These are phyloP conservation scores for Botia kubotai DNA, from an alignment of 2,797 vertebrate species.

Conservation along the genomic window DNA sequence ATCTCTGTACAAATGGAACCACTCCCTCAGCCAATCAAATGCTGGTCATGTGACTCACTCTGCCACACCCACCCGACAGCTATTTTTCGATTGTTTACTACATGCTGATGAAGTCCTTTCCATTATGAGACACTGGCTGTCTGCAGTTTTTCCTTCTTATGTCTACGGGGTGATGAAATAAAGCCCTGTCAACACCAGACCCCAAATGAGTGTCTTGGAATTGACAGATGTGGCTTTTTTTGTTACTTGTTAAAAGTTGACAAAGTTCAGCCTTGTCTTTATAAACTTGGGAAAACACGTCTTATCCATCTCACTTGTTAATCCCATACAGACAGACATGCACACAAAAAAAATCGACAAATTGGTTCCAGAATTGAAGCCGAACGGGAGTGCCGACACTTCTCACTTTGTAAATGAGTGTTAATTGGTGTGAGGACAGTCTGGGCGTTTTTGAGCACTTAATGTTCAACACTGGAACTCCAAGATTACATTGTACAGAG, in stretches of 20 bases:
- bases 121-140: conserved; percentile 23
- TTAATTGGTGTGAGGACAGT: conserved; percentile 49
- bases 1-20: not conserved
- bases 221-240: not conserved
- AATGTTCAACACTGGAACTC: conserved; percentile 24
- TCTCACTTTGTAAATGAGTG: conserved; percentile 44
- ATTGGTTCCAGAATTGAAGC: conserved; percentile 26
- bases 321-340: conserved; percentile 32
- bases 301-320: conserved; percentile 32
- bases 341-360: conserved; percentile 30
- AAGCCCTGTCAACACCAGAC: conserved; percentile 38
- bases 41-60: conserved; percentile 5
- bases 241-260: conserved; percentile 39
- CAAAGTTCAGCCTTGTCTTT: conserved; percentile 27
- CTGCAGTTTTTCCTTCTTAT: conserved; percentile 5
- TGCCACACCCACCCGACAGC: not conserved
- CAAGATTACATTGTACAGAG: conserved; percentile 8
- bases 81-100: not conserved
- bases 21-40: not conserved
- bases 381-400: conserved; percentile 13
- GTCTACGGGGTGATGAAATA: conserved; percentile 28
- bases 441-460: conserved; percentile 25
- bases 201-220: conserved; percentile 34
- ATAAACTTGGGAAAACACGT: conserved; percentile 33
- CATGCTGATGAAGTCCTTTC: not conserved